phyloP scores from a whole-genome alignment of 2,797 vertebrate species.

The Hephaestus fuliginosus region DNA sequence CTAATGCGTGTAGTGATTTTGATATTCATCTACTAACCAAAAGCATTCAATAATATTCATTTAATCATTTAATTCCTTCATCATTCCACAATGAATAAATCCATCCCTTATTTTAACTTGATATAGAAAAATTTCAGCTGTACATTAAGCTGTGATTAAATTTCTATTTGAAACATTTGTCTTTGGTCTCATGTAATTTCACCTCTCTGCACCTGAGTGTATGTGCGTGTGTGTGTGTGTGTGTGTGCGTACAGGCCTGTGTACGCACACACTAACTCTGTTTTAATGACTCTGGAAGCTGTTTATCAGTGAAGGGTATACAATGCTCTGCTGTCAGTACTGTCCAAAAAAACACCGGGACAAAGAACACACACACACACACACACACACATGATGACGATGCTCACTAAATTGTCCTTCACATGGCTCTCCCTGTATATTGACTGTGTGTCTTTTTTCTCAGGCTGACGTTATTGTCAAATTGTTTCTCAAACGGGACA shows the following conservation, averaged over 20 bases:
- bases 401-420: slow-evolving; percentile 94
- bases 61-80: slow-evolving; percentile 46
- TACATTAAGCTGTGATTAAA: slow-evolving; percentile 54
- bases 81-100: slow-evolving; percentile 50
- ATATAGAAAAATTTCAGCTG: slow-evolving; percentile 34
- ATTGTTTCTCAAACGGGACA: slow-evolving; percentile 98
- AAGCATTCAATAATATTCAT: slow-evolving; percentile 30
- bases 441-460: slow-evolving; percentile 91
- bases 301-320: slow-evolving; percentile 83
- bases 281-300: slow-evolving; percentile 79
- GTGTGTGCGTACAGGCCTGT: slow-evolving; percentile 5
- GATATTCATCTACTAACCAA: neutral
- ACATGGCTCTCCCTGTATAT: slow-evolving; percentile 90
- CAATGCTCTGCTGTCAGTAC: slow-evolving; percentile 78
- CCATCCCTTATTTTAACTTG: slow-evolving; percentile 30
- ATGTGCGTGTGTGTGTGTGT: slow-evolving; percentile 11
- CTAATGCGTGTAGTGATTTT: neutral
- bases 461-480: slow-evolving; percentile 97
- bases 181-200: slow-evolving; percentile 45
- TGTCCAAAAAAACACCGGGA: slow-evolving; percentile 80
- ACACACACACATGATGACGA: slow-evolving; percentile 58
- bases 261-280: slow-evolving; percentile 52
- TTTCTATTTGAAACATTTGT: slow-evolving; percentile 55
- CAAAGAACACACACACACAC: slow-evolving; percentile 70
- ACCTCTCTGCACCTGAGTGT: slow-evolving; percentile 20